Evolutionary conservation across 2,797 vertebrate genomes (phyloP).

Genomic region (Macropodus opercularis): DNA sequence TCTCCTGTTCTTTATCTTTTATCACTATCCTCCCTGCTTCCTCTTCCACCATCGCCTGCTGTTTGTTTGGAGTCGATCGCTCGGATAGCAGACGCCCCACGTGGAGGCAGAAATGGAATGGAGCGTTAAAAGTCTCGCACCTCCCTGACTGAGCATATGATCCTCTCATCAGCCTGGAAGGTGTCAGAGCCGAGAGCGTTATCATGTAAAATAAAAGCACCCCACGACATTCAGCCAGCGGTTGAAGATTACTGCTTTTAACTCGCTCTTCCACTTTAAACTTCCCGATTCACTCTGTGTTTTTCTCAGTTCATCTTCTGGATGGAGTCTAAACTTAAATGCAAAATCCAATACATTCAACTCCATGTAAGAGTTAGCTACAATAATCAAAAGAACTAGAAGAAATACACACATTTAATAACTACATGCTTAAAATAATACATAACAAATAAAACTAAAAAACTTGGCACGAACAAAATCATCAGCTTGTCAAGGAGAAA

Average conservation of each 20-base stretch:
- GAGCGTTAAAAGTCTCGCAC: not conserved
- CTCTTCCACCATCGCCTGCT: not conserved
- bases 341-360: no score
- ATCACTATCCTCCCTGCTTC: not conserved
- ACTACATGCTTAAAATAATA: no score
- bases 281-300: no score
- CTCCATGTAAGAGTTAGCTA: no score
- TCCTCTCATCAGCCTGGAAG: slow-evolving; percentile 40
- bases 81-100: slow-evolving; percentile 41
- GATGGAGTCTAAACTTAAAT: no score
- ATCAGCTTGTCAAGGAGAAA: no score
- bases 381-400: no score
- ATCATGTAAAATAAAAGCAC: slow-evolving; percentile 16
- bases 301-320: no score
- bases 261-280: not conserved
- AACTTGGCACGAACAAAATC: no score
- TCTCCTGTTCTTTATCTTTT: not conserved
- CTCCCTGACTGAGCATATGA: slow-evolving; percentile 50
- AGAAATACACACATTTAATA: no score
- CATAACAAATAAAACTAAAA: no score
- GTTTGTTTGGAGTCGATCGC: slow-evolving; percentile 41
- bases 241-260: slow-evolving; percentile 34
- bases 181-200: slow-evolving; percentile 1
- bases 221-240: slow-evolving; percentile 30
- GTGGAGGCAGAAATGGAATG: slow-evolving; percentile 35